Evolutionary conservation across 1,140 invertebrate species (phyloP), one percentile per base, ranked within the genome.

Genomic region (Eumaeus atala): DNA sequence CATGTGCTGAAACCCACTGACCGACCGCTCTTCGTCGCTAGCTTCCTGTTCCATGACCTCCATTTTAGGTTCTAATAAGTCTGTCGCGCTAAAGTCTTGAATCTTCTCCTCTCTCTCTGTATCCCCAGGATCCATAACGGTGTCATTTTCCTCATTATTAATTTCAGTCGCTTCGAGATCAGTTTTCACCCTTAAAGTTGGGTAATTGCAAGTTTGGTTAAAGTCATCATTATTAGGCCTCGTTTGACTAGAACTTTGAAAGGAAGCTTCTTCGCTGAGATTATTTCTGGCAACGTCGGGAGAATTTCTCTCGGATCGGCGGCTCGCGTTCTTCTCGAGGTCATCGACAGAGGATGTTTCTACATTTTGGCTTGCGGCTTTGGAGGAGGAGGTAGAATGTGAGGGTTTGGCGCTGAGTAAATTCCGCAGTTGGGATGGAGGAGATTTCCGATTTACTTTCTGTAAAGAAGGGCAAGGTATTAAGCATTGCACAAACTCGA

Each of bases 361-460:
- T 59, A 84, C 83, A 67, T 86, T 89, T 88, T 89, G 87, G 85
- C 80, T 87, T 81, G 80, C 75, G 74, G 84, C 87, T 89, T 89
- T 88, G 85, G 87, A 86, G 70, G 87, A 84, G 70, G 87, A 88
- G 84, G 81, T 88, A 83, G 85, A 81, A 63, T 87, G 81, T 77
- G 84, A 84, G 74, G 86, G 83, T 80, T 87, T 87, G 59, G 86
- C 85, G 77, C 87, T 88, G 72, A 89, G 83, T 75, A 89, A 82
- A 81, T 88, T 87, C 72, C 87, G 83, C 73, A 89, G 70, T 80
- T 89, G 87, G 61, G 87, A 89, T 71, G 87, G 84, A 62, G 87
- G 85, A 59, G 85, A 86, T 71, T 89, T 89, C 67, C 78, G 68
- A 67, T 83, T 86, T 51, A 75, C 73, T 81, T 87, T 87, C 86